A percentile compares a stretch with the other conserved stretches of the same genome.
phyloP scores from a whole-genome alignment of 2,797 vertebrate genomes.

The Sebastes reedi region DNA sequence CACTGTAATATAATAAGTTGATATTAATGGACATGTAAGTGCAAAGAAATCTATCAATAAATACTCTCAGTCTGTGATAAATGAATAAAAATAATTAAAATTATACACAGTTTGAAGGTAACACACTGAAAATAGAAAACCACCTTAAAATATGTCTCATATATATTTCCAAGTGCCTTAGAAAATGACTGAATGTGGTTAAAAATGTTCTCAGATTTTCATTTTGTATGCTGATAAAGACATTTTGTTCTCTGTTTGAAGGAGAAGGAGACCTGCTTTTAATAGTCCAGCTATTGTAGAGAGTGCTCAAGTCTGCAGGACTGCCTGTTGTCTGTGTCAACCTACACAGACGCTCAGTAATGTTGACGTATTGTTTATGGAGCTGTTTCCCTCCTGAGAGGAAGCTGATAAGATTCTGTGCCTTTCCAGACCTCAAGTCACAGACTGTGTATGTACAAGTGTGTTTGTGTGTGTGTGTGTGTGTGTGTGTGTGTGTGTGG shows the following conservation, averaged over 20 bases:
- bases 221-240: background rate
- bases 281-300: background rate
- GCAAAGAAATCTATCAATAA: background rate
- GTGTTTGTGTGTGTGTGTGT: background rate
- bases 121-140: background rate
- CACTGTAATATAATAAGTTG: background rate
- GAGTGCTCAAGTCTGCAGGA: slow-evolving; percentile 2
- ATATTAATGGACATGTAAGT: background rate
- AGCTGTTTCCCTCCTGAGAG: slow-evolving; percentile 64
- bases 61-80: background rate
- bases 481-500: background rate
- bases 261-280: background rate
- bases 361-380: slow-evolving; percentile 64
- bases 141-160: background rate
- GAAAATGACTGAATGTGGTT: background rate
- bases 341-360: slow-evolving; percentile 52
- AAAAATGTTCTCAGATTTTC: background rate
- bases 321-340: slow-evolving; percentile 40
- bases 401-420: slow-evolving; percentile 71
- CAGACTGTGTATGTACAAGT: background rate
- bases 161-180: background rate
- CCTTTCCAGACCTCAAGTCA: slow-evolving; percentile 51
- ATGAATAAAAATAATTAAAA: background rate
- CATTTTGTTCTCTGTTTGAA: background rate
- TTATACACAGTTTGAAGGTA: fast-evolving